Percentiles rank a stretch among this genome's conserved stretches.
Evolutionary conservation across 2,888 invertebrate species (phyloP).

Genomic region (Aphidoletes aphidimyza): DNA sequence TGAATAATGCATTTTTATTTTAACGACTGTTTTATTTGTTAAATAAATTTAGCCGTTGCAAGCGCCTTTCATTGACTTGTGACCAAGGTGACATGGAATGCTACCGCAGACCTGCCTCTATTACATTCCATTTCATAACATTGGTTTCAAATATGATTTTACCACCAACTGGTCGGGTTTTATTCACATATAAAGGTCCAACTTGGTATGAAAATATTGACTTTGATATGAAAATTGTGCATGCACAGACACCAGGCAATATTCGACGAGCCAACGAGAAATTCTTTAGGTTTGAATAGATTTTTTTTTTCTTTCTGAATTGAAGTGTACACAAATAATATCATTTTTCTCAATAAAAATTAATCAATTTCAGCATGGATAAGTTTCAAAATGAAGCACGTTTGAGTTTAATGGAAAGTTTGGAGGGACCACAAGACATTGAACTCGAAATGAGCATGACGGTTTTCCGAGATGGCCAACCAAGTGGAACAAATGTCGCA

Average conservation of each 20-base stretch:
- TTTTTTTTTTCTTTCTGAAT: too few relatives aligned
- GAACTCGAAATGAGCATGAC: constrained; percentile 89
- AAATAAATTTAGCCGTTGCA: constrained; percentile 76
- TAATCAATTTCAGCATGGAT: constrained; percentile 64
- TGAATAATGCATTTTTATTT: neutral
- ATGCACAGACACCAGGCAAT: constrained; percentile 74
- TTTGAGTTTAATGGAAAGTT: constrained; percentile 77
- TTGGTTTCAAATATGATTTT: constrained; percentile 86
- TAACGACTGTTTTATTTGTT: neutral
- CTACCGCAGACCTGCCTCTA: constrained; percentile 81
- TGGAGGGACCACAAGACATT: constrained; percentile 91
- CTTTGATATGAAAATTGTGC: constrained; percentile 78
- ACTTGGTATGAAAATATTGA: constrained; percentile 77
- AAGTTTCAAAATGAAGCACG: constrained; percentile 76
- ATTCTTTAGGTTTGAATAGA: constrained; percentile 70
- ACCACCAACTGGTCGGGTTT: constrained; percentile 70
- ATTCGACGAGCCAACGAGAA: constrained; percentile 70
- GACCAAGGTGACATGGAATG: constrained; percentile 79
- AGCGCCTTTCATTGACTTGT: constrained; percentile 77
- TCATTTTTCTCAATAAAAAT: neutral
- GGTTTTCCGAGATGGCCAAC: constrained; percentile 76
- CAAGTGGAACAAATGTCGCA: constrained; percentile 85
- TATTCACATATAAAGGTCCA: constrained; percentile 91
- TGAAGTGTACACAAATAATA: too few relatives aligned
- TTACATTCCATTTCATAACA: constrained; percentile 93